Evolutionary conservation across 1,140 invertebrate species (phyloP).

Genomic region (Heliothis subflexa): DNA sequence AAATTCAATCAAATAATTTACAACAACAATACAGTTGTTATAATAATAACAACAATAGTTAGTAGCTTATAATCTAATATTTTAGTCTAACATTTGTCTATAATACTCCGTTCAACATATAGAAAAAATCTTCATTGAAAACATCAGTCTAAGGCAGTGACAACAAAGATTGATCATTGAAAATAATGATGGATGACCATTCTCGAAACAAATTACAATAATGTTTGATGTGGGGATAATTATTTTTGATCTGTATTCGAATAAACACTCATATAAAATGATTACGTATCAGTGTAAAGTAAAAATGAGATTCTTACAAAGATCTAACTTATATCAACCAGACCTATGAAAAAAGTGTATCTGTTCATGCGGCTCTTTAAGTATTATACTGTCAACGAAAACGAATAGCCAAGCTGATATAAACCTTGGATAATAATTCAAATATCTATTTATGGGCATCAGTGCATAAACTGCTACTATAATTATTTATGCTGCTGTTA

Average conservation of each 20-base stretch:
- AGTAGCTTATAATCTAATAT: slow-evolving; percentile 64
- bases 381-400: not conserved
- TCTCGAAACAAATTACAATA: slow-evolving; percentile 12
- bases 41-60: slow-evolving; percentile 77
- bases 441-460: too few relatives aligned
- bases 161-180: slow-evolving; percentile 76
- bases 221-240: slow-evolving; percentile 3
- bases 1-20: slow-evolving; percentile 83
- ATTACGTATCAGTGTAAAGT: slow-evolving; percentile 21
- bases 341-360: not conserved
- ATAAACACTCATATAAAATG: slow-evolving; percentile 28
- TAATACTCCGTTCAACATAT: slow-evolving; percentile 77
- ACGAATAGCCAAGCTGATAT: not conserved
- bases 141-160: slow-evolving; percentile 84
- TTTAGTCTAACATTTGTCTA: slow-evolving; percentile 67
- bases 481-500: not conserved
- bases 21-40: slow-evolving; percentile 77
- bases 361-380: slow-evolving; percentile 17
- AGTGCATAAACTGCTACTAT: too few relatives aligned
- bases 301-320: slow-evolving; percentile 62
- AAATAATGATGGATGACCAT: slow-evolving; percentile 52
- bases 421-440: not conserved
- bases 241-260: slow-evolving; percentile 15
- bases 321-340: slow-evolving; percentile 49
- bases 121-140: slow-evolving; percentile 78